phyloP scores from a whole-genome alignment of 92 coral and sea anemone genomes.

The Epizoanthus fatuus region DNA sequence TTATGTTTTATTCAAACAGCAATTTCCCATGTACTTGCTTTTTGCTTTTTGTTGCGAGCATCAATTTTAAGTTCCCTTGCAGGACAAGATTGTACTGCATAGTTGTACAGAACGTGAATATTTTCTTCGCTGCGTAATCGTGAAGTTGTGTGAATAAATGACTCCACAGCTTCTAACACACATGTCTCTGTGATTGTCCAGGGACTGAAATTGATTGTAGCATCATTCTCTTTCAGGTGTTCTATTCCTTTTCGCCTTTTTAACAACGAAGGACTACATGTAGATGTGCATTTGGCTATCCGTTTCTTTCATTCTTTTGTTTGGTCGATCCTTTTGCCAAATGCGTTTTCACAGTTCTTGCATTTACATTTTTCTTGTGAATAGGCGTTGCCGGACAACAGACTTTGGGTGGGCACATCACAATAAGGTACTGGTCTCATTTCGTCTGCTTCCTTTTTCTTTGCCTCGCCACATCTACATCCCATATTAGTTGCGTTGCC shows the following conservation, averaged over 20 bases:
- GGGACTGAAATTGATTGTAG: constrained; percentile 40
- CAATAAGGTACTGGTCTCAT: background rate
- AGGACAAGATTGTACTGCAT: constrained; percentile 20
- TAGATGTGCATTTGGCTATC: constrained; percentile 32
- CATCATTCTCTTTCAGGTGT: constrained; percentile 23
- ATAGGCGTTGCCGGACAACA: background rate
- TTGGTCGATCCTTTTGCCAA: constrained; percentile 8
- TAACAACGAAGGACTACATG: background rate
- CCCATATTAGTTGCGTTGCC: background rate
- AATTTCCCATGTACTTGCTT: constrained; percentile 40
- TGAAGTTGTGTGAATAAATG: constrained; percentile 1
- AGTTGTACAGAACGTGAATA: constrained; percentile 39
- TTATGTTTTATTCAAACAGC: constrained; percentile 11
- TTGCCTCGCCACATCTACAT: constrained; percentile 47
- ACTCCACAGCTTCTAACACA: constrained; percentile 11
- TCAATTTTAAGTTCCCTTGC: constrained; percentile 18
- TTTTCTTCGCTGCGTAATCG: background rate
- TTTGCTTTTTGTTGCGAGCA: background rate
- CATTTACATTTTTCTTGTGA: constrained; percentile 24
- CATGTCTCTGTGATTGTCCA: constrained; percentile 51
- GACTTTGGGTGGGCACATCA: constrained; percentile 11
- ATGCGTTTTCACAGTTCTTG: constrained; percentile 28
- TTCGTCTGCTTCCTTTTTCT: background rate
- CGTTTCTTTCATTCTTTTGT: constrained; percentile 6
- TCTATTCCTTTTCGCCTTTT: constrained; percentile 35